phyloP scores from a whole-genome alignment of 2,797 vertebrate species.

The Muscicapa striata region DNA sequence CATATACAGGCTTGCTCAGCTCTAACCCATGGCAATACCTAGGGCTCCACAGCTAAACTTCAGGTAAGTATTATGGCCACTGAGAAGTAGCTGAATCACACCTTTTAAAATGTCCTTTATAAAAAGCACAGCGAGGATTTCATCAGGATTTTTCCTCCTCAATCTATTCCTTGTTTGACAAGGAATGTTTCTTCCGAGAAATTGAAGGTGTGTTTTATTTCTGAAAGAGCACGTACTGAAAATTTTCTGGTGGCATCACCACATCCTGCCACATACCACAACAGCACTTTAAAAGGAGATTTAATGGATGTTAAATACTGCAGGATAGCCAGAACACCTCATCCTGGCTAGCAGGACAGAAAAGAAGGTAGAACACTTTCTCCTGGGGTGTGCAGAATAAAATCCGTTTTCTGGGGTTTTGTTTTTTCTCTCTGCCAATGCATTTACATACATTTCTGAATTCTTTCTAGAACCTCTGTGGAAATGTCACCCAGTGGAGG shows the following conservation, averaged over 20 bases:
- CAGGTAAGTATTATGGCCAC: background rate
- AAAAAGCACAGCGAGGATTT: background rate
- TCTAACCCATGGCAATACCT: background rate
- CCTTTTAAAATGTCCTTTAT: background rate
- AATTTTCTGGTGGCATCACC: background rate
- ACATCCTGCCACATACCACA: background rate
- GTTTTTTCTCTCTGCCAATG: background rate
- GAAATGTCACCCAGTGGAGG: background rate
- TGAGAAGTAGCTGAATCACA: background rate
- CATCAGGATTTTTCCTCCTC: background rate
- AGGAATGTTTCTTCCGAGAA: background rate
- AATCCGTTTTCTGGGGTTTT: background rate
- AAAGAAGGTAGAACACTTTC: background rate
- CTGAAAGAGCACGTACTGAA: background rate
- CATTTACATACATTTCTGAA: background rate
- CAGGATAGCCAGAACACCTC: background rate
- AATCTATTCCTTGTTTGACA: background rate
- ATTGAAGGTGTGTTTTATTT: background rate
- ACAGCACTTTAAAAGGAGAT: background rate
- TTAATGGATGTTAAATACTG: background rate
- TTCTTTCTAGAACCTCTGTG: background rate
- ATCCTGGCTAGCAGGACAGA: background rate
- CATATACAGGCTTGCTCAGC: background rate
- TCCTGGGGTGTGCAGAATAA: background rate
- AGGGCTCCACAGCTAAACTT: background rate